Evolutionary conservation across 2,888 invertebrate genomes (phyloP).

Genomic region (Chaetoderma sp.): DNA sequence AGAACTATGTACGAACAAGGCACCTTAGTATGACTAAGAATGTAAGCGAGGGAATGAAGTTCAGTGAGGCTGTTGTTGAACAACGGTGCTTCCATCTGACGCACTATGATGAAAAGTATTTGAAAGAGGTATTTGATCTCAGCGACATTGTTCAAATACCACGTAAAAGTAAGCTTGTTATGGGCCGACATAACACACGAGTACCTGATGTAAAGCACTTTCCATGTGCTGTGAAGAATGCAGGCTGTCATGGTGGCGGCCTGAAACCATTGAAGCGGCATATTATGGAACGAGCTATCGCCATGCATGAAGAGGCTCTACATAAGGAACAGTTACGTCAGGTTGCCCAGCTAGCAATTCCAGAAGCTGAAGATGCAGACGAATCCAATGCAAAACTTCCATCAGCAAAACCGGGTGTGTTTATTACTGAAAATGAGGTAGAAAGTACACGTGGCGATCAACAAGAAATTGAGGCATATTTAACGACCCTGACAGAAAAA

Average conservation of each 20-base stretch:
- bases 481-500: no score
- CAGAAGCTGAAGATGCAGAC: neutral
- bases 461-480: no score
- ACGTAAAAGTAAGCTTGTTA: constrained; percentile 38
- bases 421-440: constrained; percentile 5
- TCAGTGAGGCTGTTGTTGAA: constrained; percentile 64
- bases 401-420: neutral
- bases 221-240: constrained; percentile 56
- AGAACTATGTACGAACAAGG: constrained; percentile 27
- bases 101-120: constrained; percentile 64
- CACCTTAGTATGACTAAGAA: constrained; percentile 51
- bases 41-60: constrained; percentile 57
- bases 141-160: constrained; percentile 46
- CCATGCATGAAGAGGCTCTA: constrained; percentile 53
- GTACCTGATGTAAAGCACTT: constrained; percentile 53
- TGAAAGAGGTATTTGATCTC: constrained; percentile 56
- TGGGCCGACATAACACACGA: constrained; percentile 54
- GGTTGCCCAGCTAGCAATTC: constrained; percentile 2
- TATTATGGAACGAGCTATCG: constrained; percentile 48
- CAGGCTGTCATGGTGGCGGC: no score
- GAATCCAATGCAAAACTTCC: no score
- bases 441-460: no score
- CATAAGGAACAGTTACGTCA: no score
- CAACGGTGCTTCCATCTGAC: constrained; percentile 62
- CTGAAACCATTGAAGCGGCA: constrained; percentile 55